These are phyloP conservation scores for Glyptemys insculpta DNA, from an alignment of 2,797 vertebrate species.

Conservation along the genomic window DNA sequence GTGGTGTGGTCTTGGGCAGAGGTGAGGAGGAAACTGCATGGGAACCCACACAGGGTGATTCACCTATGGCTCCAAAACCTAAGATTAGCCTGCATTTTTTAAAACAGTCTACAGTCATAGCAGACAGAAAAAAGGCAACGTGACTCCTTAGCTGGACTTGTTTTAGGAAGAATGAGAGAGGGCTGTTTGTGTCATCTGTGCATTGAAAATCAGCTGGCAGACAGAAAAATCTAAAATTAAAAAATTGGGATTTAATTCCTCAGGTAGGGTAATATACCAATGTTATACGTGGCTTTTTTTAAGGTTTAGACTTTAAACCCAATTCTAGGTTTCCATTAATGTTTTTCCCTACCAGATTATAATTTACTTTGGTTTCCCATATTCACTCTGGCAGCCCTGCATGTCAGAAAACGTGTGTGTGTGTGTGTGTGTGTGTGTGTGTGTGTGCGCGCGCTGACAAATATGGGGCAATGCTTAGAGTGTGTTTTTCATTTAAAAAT, in stretches of 20 bases:
- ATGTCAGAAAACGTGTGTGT: not conserved
- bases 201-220: not conserved
- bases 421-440: no score
- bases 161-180: not conserved
- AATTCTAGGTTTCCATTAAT: not conserved
- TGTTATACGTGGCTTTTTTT: not conserved
- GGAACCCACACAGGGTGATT: not conserved
- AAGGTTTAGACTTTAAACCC: not conserved
- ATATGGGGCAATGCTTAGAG: not conserved
- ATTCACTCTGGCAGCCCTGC: not conserved
- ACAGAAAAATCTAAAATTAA: not conserved
- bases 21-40: not conserved
- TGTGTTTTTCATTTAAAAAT: not conserved
- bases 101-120: not conserved
- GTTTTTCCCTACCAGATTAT: not conserved
- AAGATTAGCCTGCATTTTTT: not conserved
- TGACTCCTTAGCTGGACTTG: not conserved
- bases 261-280: not conserved
- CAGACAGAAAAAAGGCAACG: not conserved
- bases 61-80: not conserved
- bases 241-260: not conserved
- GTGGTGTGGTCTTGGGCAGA: not conserved
- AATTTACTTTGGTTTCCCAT: not conserved
- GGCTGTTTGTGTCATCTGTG: not conserved
- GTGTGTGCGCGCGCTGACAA: not conserved